Conservation (phyloP, 2,113 vertebrate genomes). For the Oreochromis spilurus region DNA sequence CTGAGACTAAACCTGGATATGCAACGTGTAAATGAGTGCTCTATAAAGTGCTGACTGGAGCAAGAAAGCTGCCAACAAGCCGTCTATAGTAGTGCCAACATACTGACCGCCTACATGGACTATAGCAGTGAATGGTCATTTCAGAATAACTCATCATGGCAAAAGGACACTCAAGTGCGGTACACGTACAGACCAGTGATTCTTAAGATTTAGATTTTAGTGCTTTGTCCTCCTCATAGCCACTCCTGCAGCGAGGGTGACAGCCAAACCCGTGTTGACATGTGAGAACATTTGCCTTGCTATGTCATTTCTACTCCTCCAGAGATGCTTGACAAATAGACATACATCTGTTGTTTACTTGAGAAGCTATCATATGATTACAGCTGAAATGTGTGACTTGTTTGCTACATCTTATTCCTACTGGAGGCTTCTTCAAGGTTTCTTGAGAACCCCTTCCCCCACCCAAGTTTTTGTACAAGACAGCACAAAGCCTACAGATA, state of each 20-base stretch:
- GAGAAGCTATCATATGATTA: background rate
- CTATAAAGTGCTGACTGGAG: background rate
- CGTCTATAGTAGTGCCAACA: background rate
- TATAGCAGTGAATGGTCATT: background rate
- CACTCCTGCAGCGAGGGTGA: background rate
- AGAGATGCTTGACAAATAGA: background rate
- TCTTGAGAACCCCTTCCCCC: background rate
- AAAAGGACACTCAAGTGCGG: too few species aligned
- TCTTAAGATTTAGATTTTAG: background rate
- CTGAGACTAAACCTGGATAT: background rate
- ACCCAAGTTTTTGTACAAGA: background rate
- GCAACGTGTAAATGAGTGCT: background rate
- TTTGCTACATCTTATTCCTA: background rate
- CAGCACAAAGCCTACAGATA: background rate
- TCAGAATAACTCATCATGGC: background rate
- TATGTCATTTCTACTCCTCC: background rate
- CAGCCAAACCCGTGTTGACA: background rate
- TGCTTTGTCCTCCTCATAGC: background rate
- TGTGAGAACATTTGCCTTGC: background rate
- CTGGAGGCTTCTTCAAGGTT: background rate
- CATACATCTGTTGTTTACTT: slow-evolving; percentile 21
- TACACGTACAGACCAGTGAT: background rate
- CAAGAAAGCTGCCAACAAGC: background rate
- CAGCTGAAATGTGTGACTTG: background rate
- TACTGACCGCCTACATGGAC: background rate